A percentile compares a stretch with the other conserved stretches of the same genome.
Evolutionary conservation across 1,140 invertebrate species (phyloP).

Genomic region (Metopolophium dirhodum): DNA sequence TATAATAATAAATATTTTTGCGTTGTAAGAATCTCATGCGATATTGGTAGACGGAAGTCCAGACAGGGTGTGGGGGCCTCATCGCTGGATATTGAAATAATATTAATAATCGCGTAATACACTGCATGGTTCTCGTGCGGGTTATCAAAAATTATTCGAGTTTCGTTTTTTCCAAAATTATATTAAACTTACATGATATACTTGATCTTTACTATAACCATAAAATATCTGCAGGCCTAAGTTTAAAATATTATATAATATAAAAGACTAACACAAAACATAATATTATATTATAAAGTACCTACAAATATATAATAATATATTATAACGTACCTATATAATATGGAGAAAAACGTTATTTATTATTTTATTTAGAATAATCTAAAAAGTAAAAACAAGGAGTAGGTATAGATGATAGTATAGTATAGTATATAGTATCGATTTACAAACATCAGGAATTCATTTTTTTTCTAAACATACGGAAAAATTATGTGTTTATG

Average conservation of each 20-base stretch:
- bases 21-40: neutral
- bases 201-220: too few relatives aligned
- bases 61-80: rapidly evolving
- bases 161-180: neutral
- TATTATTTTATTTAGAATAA: neutral
- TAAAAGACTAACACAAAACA: too few relatives aligned
- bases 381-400: neutral
- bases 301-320: too few relatives aligned
- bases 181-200: neutral
- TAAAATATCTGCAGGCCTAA: too few relatives aligned
- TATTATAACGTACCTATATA: too few relatives aligned
- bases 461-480: neutral
- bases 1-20: neutral
- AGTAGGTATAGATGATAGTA: neutral
- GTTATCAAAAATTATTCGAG: neutral
- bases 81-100: neutral
- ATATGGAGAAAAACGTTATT: neutral
- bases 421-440: neutral
- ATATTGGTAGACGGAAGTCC: neutral
- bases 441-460: neutral
- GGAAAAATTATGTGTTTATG: neutral
- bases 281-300: too few relatives aligned
- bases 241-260: too few relatives aligned
- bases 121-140: neutral
- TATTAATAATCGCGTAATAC: neutral